Conservation (phyloP, 2,888 invertebrate species). For the Lasioglossum calceatum region DNA sequence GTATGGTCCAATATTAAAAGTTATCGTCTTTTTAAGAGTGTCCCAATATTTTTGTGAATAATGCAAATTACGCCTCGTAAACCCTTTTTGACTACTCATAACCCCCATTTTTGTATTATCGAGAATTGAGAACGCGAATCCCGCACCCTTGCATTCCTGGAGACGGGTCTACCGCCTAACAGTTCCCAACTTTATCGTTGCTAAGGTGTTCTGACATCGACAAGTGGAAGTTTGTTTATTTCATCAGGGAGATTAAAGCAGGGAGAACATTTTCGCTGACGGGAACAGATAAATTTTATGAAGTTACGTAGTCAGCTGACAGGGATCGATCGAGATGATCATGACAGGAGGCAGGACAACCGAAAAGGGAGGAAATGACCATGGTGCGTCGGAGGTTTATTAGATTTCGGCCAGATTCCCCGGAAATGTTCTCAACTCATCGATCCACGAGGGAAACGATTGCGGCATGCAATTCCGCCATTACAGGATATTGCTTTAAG, state of each 20-base stretch:
- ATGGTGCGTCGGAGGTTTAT: constrained; percentile 30
- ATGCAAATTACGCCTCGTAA: too few species aligned
- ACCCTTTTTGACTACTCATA: too few species aligned
- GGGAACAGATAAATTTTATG: background rate
- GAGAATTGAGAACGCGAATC: too few species aligned
- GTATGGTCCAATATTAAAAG: too few species aligned
- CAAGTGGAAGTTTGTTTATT: background rate
- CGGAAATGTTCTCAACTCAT: constrained; percentile 53
- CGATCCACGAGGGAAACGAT: constrained; percentile 53
- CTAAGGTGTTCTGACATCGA: too few species aligned
- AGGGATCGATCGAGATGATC: background rate
- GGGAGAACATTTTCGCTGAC: background rate
- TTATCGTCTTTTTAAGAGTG: too few species aligned
- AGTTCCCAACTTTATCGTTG: too few species aligned
- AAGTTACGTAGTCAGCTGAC: background rate
- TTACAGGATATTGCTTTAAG: constrained; percentile 38
- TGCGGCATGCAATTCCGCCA: constrained; percentile 37
- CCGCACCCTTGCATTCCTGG: too few species aligned
- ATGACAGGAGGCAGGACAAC: background rate
- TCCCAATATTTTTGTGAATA: too few species aligned
- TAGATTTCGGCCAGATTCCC: constrained; percentile 41
- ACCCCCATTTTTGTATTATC: too few species aligned
- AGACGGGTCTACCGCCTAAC: background rate
- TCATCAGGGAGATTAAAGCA: background rate
- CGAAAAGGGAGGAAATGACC: constrained; percentile 20